A percentile compares a stretch with the other conserved stretches of the same genome.
phyloP scores from a whole-genome alignment of 2,113 vertebrate species.

The Onychostruthus taczanowskii region DNA sequence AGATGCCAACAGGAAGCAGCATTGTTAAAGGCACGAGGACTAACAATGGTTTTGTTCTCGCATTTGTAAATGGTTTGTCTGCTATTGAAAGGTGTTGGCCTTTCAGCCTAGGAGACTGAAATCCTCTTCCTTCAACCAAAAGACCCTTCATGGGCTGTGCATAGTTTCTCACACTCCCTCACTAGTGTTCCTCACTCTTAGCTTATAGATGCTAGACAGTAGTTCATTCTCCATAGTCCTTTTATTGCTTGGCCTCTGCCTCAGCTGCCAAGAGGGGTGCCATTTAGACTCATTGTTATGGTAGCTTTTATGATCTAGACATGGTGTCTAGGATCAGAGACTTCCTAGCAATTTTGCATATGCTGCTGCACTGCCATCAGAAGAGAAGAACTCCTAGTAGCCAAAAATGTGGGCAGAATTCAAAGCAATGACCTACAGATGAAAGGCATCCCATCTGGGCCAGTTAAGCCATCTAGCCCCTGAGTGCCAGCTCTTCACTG shows the following conservation, averaged over 20 bases:
- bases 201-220: slow-evolving; percentile 51
- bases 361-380: slow-evolving; percentile 23
- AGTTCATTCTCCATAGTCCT: slow-evolving; percentile 33
- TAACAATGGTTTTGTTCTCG: slow-evolving; percentile 45
- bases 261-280: slow-evolving; percentile 53
- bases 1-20: slow-evolving; percentile 50
- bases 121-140: slow-evolving; percentile 37
- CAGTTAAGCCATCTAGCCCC: slow-evolving; percentile 33
- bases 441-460: slow-evolving; percentile 36
- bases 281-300: slow-evolving; percentile 58
- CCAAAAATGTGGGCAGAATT: slow-evolving; percentile 52
- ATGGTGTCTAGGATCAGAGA: slow-evolving; percentile 56
- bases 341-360: slow-evolving; percentile 53
- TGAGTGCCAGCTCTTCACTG: slow-evolving; percentile 34
- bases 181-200: slow-evolving; percentile 11
- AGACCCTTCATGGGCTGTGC: background rate
- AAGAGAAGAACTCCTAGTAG: slow-evolving; percentile 13
- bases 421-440: slow-evolving; percentile 56
- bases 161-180: slow-evolving; percentile 57
- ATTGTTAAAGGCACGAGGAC: slow-evolving; percentile 51
- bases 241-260: slow-evolving; percentile 43
- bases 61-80: slow-evolving; percentile 38
- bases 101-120: slow-evolving; percentile 14
- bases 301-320: slow-evolving; percentile 60
- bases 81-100: slow-evolving; percentile 54